A percentile compares a stretch with the other conserved stretches of the same genome.
Evolutionary conservation across 2,888 invertebrate genomes (phyloP).

Genomic region (Hybos culiciformis): DNA sequence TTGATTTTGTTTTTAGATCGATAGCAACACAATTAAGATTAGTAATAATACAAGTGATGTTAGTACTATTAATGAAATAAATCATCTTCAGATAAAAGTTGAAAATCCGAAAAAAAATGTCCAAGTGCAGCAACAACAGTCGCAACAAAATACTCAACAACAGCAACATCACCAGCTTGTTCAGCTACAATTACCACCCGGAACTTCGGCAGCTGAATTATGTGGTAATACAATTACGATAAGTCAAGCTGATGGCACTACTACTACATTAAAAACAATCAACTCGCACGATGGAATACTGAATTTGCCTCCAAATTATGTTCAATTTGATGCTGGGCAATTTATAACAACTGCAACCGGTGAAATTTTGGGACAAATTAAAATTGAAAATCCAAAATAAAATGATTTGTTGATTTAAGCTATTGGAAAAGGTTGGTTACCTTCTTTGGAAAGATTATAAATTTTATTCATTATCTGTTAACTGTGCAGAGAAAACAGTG

Average conservation of each 20-base stretch:
- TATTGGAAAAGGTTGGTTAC: no score
- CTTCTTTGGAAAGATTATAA: no score
- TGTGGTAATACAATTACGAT: conserved; percentile 32
- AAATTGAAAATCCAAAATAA: conserved; percentile 27
- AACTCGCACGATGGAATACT: conserved; percentile 27
- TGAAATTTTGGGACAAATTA: conserved; percentile 27
- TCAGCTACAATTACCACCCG: conserved; percentile 21
- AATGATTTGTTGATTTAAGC: no score
- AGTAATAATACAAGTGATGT: background rate
- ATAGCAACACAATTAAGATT: background rate
- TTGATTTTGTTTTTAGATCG: no score
- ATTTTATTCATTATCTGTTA: no score
- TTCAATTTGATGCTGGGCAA: conserved; percentile 29
- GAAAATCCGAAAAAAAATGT: no score
- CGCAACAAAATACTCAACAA: conserved; percentile 20
- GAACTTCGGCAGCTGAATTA: conserved; percentile 24
- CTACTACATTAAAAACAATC: conserved; percentile 20
- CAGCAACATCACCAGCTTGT: conserved; percentile 14
- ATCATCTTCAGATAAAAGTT: background rate
- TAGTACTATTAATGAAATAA: background rate
- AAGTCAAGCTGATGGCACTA: conserved; percentile 23
- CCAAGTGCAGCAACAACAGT: no score
- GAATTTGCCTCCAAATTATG: conserved; percentile 29
- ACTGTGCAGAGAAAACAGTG: no score
- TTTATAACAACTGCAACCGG: conserved; percentile 26